Evolutionary conservation across 1,140 invertebrate genomes (phyloP), one percentile per base, ranked within the genome.

Genomic region (Cydia strobilella): DNA sequence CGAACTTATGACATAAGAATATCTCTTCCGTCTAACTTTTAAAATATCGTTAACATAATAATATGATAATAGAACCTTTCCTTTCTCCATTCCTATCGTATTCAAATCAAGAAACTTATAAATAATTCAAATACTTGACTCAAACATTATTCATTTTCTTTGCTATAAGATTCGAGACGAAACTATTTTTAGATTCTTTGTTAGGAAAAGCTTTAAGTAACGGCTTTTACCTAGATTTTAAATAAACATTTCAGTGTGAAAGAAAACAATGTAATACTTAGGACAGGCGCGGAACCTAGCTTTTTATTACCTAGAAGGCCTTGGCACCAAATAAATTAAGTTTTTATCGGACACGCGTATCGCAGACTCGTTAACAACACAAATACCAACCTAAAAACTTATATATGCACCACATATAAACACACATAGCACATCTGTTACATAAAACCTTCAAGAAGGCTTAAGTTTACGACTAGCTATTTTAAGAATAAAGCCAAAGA

Each of bases 101-200:
- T 69, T 42, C 31, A 69, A 20, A 69, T 69, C 65, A 69, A 18
- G 2, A 35, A 42, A 18, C 65, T 0, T 69, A 69, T 69, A 69
- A 69, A 69, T 69, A 69, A 69, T 69, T 69, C 65, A 69, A 69
- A 69, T 39, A n/a, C 63, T 18, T 66, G 1, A 25, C 63, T 27
- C 5, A 35, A n/a, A 13, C 15, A 18, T 63, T 66, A 18, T 63
- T 39, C 63, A 66, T n/a, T 69, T 69, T 69, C 65, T 35, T 69
- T 39, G n/a, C 31, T n/a, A 69, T 66, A 27, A 63, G 62, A 25
- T 31, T 63, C 5, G 27, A 31, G n/a, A 69, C 35, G 15, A 20
- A 69, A 42, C 65, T 69, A 69, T 69, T 69, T 69, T 69, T 69
- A 69, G 65, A 35, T 15, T 18, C 65, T 69, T 69, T 42, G 65